Evolutionary conservation across 1,140 invertebrate genomes (phyloP), one percentile per base, ranked within the genome.

Genomic region (Achatina immaculata): DNA sequence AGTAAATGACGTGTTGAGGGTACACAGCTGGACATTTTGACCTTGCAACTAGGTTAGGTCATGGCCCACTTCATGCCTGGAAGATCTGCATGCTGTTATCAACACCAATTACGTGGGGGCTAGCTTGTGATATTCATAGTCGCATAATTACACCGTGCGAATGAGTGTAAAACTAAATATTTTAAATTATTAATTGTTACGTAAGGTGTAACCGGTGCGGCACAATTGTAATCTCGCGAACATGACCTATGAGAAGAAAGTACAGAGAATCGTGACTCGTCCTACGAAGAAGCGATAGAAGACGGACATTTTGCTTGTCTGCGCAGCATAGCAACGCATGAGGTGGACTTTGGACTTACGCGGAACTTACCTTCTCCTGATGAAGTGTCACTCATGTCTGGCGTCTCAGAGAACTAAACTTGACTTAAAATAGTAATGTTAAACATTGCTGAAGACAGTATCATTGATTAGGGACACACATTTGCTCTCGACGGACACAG

Each of bases 311-410:
- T 74, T 74, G 42, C 38, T 21, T 45, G 4, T 74, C 14, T 45
- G 4, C 45, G 4, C 28, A 21, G 42, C 40, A 48, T 45, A 4
- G 16, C 3, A 9, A 48, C n/a, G 3, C 6, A 4, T 74, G 4
- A 28, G 3, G 48, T 78, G 75, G 75, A 78, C 75, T 78, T 78
- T 78, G 75, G 75, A 78, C 75, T 78, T 58, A 14, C 24, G 16
- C 48, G 21, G 43, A 78, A 66, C 75, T 78, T 78, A 78, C 75
- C 75, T 78, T 78, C 75, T 42, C 75, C 75, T 28, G 66, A 80
- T 31, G 66, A 62, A 1, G 34, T 45, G 71, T 73, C 69, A 19
- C 6, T 58, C 71, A 62, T 58, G 4, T 55, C 24, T 43, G 38
- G 21, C 19, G 6, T 68, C 38, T 38, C 4, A 16, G 11, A 38